These are phyloP conservation scores for Ommatoiulus sabulosus DNA, from an alignment of 2,888 invertebrate genomes.

Conservation along the genomic window DNA sequence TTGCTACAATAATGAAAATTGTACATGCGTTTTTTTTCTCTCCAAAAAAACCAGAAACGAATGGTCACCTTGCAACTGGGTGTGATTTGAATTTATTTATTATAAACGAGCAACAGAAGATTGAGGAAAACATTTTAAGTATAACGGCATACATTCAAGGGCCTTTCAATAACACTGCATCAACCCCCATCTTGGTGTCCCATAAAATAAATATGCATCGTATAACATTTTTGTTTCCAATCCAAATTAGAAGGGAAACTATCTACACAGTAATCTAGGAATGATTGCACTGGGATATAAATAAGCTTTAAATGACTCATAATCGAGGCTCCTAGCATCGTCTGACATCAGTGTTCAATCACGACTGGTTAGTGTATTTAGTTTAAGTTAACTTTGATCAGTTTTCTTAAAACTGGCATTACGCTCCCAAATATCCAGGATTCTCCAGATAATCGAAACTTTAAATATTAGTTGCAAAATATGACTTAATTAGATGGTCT, in stretches of 20 bases:
- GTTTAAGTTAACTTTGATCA: no score
- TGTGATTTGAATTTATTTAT: neutral
- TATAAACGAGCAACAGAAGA: constrained; percentile 3
- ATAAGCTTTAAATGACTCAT: no score
- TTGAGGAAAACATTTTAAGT: neutral
- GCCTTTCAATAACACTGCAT: neutral
- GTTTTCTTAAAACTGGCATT: no score
- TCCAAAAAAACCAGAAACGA: neutral
- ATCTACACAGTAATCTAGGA: neutral
- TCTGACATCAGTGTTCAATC: no score
- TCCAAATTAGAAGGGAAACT: neutral
- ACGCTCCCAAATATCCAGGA: no score
- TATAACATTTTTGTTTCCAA: neutral
- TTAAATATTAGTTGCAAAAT: no score
- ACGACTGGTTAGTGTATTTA: no score
- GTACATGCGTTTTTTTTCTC: neutral
- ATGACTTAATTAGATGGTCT: no score
- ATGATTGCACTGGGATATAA: no score
- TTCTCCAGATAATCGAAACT: no score
- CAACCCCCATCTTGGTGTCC: neutral
- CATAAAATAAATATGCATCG: neutral
- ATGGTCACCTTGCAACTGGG: neutral
- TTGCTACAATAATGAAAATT: neutral
- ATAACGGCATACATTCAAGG: constrained; percentile 13
- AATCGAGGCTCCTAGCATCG: no score